Conservation (phyloP, 2,888 invertebrate species). For the Caenorhabditis plicata region DNA sequence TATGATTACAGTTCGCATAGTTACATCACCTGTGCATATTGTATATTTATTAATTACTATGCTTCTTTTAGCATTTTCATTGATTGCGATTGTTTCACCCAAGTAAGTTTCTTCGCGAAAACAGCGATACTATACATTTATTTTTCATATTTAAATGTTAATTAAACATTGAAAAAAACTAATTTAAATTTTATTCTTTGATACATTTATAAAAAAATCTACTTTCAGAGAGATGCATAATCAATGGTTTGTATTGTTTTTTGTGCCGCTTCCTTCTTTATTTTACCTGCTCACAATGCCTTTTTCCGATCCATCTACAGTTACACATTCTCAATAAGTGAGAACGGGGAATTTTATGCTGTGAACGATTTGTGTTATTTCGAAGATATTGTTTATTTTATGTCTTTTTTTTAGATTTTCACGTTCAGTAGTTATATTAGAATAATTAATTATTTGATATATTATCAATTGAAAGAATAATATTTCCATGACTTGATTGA, state of each 20-base stretch:
- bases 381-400: constrained; percentile 3
- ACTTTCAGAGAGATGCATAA: constrained; percentile 13
- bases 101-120: constrained; percentile 14
- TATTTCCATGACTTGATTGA: too few species aligned
- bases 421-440: too few species aligned
- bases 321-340: constrained; percentile 20
- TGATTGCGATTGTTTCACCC: constrained; percentile 33
- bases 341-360: constrained; percentile 4
- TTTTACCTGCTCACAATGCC: constrained; percentile 54
- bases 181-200: not conserved
- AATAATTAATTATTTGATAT: too few species aligned
- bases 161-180: not conserved
- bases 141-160: not conserved
- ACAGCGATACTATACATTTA: not conserved
- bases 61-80: constrained; percentile 34
- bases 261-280: constrained; percentile 48
- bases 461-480: too few species aligned
- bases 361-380: not conserved
- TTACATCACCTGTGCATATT: constrained; percentile 37
- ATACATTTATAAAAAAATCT: not conserved
- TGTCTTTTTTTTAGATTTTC: not conserved
- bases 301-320: constrained; percentile 45
- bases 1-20: constrained; percentile 24
- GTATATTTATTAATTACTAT: constrained; percentile 41
- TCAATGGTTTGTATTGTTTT: constrained; percentile 19